Base-by-base conservation (phyloP, 2,113 vertebrate genomes). In the Bungarus multicinctus region DNA sequence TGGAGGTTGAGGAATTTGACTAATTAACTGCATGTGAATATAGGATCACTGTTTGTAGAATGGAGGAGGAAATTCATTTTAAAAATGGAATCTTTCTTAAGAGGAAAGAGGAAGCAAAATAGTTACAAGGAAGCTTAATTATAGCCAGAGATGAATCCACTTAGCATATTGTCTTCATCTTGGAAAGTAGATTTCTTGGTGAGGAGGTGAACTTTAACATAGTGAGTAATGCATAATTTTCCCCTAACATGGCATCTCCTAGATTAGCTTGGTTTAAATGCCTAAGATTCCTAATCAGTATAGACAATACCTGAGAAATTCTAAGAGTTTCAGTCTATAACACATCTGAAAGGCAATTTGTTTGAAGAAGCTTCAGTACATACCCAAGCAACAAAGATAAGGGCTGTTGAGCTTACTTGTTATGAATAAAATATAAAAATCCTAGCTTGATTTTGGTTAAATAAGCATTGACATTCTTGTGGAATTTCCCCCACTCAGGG, bases 401-500 rank as follows among this genome's bases (percentile, higher is more conserved):
- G 47, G 30, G 69, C 1, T 11, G 0, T 86, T 96, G 47, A 45
- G 34, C 43, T 47, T 43, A 30, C 39, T 64, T 23, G 18, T 91
- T 91, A 89, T 3, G 92, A 39, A 95, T 91, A 45, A 95, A 95
- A 88, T 89, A 64, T 18, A 94, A 96, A 93, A 94, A 91, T 94
- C 92, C 94, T 94, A 95, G 93, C 64, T 95, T 94, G 87, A 86
- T 90, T 95, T 96, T 93, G 95, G 93, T 94, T 88, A 94, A 95
- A 2, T 85, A 93, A 95, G 93, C 93, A 30, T 93, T 95, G 50
- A 64, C 69, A 4, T 93, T 92, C 64, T 88, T 91, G 87, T 88
- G 92, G 87, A 92, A 93, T 94, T 95, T 97, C 91, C 69, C 69
- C 45, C 58, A 27, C 23, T 93, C 45, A 6, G 0, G 81, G 47